Conservation (phyloP, 2,888 invertebrate species). For the Tillus elongatus region DNA sequence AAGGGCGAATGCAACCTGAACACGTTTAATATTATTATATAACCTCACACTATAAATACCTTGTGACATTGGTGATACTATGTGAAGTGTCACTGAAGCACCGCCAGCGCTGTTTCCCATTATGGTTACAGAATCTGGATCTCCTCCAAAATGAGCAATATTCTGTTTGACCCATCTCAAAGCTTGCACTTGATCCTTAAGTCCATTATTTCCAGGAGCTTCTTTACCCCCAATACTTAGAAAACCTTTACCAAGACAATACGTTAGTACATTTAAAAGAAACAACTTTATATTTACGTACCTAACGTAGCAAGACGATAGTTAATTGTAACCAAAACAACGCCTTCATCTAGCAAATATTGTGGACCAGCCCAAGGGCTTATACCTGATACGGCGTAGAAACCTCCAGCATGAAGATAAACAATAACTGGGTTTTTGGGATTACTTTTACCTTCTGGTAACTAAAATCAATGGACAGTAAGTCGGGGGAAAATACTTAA, state of each 20-base stretch:
- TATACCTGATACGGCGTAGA: constrained; percentile 51
- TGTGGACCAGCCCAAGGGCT: constrained; percentile 50
- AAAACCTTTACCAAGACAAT: constrained; percentile 25
- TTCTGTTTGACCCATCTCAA: constrained; percentile 55
- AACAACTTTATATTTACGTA: constrained; percentile 19
- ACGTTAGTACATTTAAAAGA: not conserved
- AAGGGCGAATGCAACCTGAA: too few relatives aligned
- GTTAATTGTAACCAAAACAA: constrained; percentile 57
- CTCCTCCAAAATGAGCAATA: constrained; percentile 56
- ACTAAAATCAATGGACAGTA: constrained; percentile 29
- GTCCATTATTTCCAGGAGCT: constrained; percentile 56
- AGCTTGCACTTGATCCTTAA: constrained; percentile 58
- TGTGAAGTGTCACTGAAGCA: constrained; percentile 38
- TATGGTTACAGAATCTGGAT: constrained; percentile 52
- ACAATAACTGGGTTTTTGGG: constrained; percentile 53
- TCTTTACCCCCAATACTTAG: constrained; percentile 51
- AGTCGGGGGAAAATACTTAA: too few relatives aligned
- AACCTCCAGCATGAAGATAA: constrained; percentile 61
- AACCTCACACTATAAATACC: too few relatives aligned
- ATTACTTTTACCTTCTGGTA: constrained; percentile 30
- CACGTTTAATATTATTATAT: too few relatives aligned
- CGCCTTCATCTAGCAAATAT: constrained; percentile 54
- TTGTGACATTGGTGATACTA: constrained; percentile 56
- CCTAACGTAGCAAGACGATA: constrained; percentile 52
- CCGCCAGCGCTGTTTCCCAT: constrained; percentile 47